These are phyloP conservation scores for Meteorus colon DNA, from an alignment of 2,888 invertebrate species.

Conservation along the genomic window DNA sequence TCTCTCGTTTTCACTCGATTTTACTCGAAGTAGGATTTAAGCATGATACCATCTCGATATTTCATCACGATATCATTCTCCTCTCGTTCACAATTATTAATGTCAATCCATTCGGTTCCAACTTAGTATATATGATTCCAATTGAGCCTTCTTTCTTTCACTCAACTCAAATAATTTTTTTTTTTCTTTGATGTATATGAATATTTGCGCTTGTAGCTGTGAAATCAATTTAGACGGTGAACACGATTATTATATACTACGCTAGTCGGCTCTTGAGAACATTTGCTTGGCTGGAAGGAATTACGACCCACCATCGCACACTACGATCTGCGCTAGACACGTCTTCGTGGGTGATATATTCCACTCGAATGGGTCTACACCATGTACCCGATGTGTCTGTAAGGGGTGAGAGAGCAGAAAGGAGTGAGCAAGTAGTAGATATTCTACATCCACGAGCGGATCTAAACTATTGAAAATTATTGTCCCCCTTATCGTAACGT, in stretches of 20 bases:
- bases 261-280: slow-evolving; percentile 52
- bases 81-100: too few relatives aligned
- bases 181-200: background rate
- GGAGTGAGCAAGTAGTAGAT: background rate
- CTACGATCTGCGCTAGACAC: slow-evolving; percentile 59
- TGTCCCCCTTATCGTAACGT: slow-evolving; percentile 50
- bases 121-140: too few relatives aligned
- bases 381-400: slow-evolving; percentile 36
- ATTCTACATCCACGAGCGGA: slow-evolving; percentile 31
- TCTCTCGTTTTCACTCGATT: too few relatives aligned
- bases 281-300: slow-evolving; percentile 55
- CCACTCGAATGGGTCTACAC: slow-evolving; percentile 47
- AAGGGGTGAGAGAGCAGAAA: slow-evolving; percentile 8
- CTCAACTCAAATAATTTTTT: too few relatives aligned
- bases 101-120: too few relatives aligned
- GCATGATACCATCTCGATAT: too few relatives aligned
- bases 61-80: too few relatives aligned
- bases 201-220: background rate
- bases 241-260: slow-evolving; percentile 51
- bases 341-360: slow-evolving; percentile 59
- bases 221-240: slow-evolving; percentile 49
- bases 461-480: slow-evolving; percentile 59
- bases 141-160: too few relatives aligned
- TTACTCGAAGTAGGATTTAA: too few relatives aligned
- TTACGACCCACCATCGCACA: slow-evolving; percentile 59